Percentiles rank a stretch among this genome's conserved stretches.
Conservation (phyloP, 2,113 vertebrate species). For the Cebus imitator region DNA sequence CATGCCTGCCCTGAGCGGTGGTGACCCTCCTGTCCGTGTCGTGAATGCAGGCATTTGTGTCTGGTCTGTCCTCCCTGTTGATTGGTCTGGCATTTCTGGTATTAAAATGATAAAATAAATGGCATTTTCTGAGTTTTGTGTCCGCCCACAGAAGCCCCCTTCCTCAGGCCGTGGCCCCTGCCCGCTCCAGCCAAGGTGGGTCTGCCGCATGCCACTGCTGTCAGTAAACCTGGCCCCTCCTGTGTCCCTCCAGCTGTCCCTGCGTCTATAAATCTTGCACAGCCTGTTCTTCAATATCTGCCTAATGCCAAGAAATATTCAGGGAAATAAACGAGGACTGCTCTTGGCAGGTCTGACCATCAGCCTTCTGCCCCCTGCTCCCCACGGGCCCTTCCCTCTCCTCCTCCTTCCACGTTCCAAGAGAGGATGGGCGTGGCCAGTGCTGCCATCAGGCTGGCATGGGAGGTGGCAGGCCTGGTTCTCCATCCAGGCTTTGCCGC, state of each 20-base stretch:
- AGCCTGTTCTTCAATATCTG: constrained; percentile 81
- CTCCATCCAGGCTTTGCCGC: neutral
- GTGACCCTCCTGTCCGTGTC: constrained; percentile 74
- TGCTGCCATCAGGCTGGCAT: accelerated
- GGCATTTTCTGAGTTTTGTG: constrained; percentile 69
- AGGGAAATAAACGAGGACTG: constrained; percentile 80
- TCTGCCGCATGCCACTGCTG: constrained; percentile 63
- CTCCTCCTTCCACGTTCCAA: neutral
- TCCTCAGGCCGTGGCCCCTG: constrained; percentile 50
- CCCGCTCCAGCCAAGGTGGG: constrained; percentile 49
- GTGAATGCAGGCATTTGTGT: constrained; percentile 75
- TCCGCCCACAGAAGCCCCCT: constrained; percentile 68
- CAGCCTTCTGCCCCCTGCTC: neutral
- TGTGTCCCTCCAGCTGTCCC: constrained; percentile 59
- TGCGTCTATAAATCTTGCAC: constrained; percentile 79
- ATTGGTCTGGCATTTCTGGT: constrained; percentile 77
- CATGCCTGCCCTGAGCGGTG: constrained; percentile 81
- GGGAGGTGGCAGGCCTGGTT: neutral
- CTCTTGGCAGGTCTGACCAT: constrained; percentile 66
- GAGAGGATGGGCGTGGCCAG: accelerated
- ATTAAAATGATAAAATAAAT: constrained; percentile 80
- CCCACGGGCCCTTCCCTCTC: accelerated
- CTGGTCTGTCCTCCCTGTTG: constrained; percentile 75
- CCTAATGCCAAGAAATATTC: constrained; percentile 79
- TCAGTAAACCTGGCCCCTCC: constrained; percentile 62